A percentile compares a stretch with the other conserved stretches of the same genome.
Conservation (phyloP, 64 coral and sea anemone genomes). For the Astreopora myriophthalma region DNA sequence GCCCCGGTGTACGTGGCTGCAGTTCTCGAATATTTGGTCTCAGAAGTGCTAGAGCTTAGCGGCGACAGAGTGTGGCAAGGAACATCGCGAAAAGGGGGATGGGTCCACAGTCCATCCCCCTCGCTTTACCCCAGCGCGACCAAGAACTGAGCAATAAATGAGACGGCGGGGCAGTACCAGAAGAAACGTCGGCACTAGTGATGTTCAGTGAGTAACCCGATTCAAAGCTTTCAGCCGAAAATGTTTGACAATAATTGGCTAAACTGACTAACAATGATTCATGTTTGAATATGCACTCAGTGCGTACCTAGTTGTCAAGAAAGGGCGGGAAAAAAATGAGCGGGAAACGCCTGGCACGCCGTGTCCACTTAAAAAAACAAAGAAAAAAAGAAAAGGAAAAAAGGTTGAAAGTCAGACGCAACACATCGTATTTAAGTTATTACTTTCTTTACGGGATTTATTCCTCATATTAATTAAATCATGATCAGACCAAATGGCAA, state of each 20-base stretch:
- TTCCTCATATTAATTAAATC: not conserved
- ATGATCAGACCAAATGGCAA: not conserved
- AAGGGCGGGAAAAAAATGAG: slow-evolving; percentile 32
- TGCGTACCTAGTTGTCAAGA: not conserved
- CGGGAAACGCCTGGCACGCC: not conserved
- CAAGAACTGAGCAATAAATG: not conserved
- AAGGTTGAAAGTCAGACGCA: not conserved
- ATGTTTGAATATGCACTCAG: not conserved
- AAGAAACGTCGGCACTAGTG: too few species aligned
- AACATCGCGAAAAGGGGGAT: not conserved
- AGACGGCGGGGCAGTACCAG: too few species aligned
- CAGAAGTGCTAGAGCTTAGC: not conserved
- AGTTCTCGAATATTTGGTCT: not conserved
- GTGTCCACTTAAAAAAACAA: not conserved
- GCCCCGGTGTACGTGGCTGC: not conserved
- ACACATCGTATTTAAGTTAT: not conserved
- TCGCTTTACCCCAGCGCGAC: not conserved
- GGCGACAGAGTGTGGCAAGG: not conserved
- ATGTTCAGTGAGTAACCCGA: too few species aligned
- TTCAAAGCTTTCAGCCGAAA: too few species aligned
- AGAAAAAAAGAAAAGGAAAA: not conserved
- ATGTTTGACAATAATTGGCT: too few species aligned
- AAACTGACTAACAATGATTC: too few species aligned
- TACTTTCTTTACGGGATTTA: not conserved
- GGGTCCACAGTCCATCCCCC: not conserved